These are phyloP conservation scores for Prietella phreatophila DNA, from an alignment of 2,113 vertebrate species.

Conservation along the genomic window DNA sequence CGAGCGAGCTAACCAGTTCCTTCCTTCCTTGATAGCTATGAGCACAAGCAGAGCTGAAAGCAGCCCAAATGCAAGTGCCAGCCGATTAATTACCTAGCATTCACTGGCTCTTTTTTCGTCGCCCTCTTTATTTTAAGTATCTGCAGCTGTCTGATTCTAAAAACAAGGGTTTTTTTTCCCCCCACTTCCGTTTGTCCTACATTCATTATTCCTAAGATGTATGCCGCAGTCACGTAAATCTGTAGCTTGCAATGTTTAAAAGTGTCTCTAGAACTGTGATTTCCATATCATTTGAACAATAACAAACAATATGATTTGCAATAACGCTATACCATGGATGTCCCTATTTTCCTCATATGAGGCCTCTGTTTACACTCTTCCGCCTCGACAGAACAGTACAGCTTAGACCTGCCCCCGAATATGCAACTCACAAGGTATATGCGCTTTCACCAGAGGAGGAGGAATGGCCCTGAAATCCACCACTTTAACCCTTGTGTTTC, in stretches of 20 bases:
- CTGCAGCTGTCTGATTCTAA: background rate
- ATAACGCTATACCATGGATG: background rate
- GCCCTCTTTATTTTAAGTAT: background rate
- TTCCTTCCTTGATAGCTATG: slow-evolving; percentile 39
- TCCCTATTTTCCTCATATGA: background rate
- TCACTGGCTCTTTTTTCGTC: background rate
- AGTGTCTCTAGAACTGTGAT: background rate
- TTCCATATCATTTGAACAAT: background rate
- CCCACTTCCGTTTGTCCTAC: too few species aligned
- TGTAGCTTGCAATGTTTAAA: background rate
- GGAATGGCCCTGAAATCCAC: background rate
- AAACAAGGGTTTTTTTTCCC: background rate
- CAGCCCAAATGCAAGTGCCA: slow-evolving; percentile 27
- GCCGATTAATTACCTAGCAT: slow-evolving; percentile 47
- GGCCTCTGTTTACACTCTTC: background rate
- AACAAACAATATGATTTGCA: background rate
- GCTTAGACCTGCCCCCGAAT: background rate
- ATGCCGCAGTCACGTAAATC: background rate
- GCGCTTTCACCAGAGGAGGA: background rate
- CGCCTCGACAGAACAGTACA: background rate
- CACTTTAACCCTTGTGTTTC: background rate
- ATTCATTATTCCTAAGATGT: background rate
- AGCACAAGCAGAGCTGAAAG: slow-evolving; percentile 36
- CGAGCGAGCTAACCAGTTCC: slow-evolving; percentile 49
- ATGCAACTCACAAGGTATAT: background rate